Evolutionary conservation across 2,113 vertebrate genomes (phyloP).

Genomic region (Plotosus lineatus): DNA sequence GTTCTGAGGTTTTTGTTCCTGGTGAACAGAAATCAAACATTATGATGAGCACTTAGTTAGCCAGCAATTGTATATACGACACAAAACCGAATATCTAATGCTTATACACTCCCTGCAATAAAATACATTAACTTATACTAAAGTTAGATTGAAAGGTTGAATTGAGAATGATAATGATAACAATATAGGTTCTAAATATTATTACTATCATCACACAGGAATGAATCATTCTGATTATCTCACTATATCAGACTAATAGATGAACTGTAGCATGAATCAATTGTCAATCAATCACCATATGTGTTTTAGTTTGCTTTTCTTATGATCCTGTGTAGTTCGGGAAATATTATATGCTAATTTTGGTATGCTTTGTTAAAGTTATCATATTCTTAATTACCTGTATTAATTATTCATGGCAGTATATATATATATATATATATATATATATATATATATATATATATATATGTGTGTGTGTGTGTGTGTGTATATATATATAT

Average conservation of each 20-base stretch:
- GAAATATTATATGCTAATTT: neutral
- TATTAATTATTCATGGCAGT: neutral
- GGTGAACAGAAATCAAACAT: neutral
- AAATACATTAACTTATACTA: neutral
- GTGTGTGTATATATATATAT: neutral
- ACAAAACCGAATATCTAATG: constrained; percentile 9
- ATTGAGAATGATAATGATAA: neutral
- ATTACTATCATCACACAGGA: too few relatives aligned
- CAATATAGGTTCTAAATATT: too few relatives aligned
- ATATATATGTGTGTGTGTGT: neutral
- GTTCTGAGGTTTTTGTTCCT: neutral
- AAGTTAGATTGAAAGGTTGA: neutral
- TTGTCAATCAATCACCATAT: too few relatives aligned
- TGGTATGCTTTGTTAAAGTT: neutral
- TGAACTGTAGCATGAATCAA: too few relatives aligned
- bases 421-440: neutral
- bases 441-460: neutral
- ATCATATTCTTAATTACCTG: neutral
- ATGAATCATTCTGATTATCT: too few relatives aligned
- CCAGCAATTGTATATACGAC: neutral
- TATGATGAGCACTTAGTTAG: too few relatives aligned
- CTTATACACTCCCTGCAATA: neutral
- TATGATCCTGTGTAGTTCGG: too few relatives aligned
- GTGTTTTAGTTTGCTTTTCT: too few relatives aligned
- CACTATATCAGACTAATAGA: too few relatives aligned